Base-by-base conservation (phyloP, 1,140 invertebrate genomes). In the Ceratosolen fusciceps region DNA sequence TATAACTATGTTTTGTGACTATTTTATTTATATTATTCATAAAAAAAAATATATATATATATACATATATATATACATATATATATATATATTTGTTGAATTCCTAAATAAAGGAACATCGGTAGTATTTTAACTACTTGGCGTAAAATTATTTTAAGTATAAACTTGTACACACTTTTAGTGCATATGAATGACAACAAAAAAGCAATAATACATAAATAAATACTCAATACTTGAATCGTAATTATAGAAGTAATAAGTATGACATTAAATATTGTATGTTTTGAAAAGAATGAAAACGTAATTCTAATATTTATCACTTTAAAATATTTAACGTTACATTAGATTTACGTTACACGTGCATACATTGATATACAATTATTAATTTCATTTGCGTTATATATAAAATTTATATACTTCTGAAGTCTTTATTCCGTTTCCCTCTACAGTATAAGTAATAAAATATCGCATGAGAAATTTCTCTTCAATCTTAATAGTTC, bases 301-400 rank as follows among this genome's bases (percentile, higher is more conserved):
- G 37, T 73, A 58, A 39, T 39, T 1, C 5, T 56, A 54, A 52
- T 37, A 34, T 73, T 58, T 8, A 73, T 73, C 52, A 39, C 52
- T 73, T 72, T 26, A 4, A 39, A 37, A 43, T 56, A 58, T n/a
- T 73, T 73, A 24, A 14, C 52, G 19, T 72, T 52, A 52, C 14
- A 37, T 37, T 62, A 3, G 2, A 37, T 19, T 9, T 19, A 24
- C 26, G 2, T 4, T 19, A 24, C 26, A 9, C 2, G 10, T 34
- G 14, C 0, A 19, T 34, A 62, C 14, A 19, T 21, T 21, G n/a
- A 8, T 34, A 4, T 65, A n/a, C 34, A 37, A 37, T 37, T 1
- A 65, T 21, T 37, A n/a, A 37, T 37, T 65, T 65, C 10, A 21
- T 65, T n/a, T 37, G 0, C 2, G n/a, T 62, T 19, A 34, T 34